Evolutionary conservation across 2,113 vertebrate genomes (phyloP).

Genomic region (Nestor notabilis): DNA sequence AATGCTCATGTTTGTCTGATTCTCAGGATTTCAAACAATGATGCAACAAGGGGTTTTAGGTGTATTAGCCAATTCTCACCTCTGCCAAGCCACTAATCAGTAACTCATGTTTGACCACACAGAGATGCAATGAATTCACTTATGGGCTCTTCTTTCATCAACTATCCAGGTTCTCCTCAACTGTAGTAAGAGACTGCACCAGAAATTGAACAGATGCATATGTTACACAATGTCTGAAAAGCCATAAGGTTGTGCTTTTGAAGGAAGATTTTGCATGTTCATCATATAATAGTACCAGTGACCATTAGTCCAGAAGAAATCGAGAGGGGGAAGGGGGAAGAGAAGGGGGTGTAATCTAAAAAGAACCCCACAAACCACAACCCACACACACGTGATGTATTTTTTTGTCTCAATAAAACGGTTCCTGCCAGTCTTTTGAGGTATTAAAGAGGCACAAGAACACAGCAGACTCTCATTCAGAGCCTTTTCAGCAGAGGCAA

Average conservation of each 20-base stretch:
- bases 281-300: neutral
- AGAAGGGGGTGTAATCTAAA: neutral
- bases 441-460: neutral
- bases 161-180: constrained; percentile 24
- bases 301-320: neutral
- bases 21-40: neutral
- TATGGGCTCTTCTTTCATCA: constrained; percentile 30
- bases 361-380: neutral
- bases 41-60: neutral
- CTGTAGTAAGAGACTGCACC: neutral
- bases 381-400: fast-evolving
- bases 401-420: neutral
- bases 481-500: neutral
- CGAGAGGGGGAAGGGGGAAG: fast-evolving
- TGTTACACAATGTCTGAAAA: neutral
- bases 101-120: constrained; percentile 6
- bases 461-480: neutral
- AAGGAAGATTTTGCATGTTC: neutral
- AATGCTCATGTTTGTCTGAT: neutral
- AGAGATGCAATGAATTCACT: constrained; percentile 20
- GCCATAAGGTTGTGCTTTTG: neutral
- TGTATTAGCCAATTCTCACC: constrained; percentile 13
- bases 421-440: neutral
- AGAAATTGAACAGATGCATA: neutral
- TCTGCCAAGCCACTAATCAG: constrained; percentile 50